A percentile compares a stretch with the other conserved stretches of the same genome.
These are phyloP conservation scores for Centropyge bicolor DNA, from an alignment of 2,797 vertebrate species.

Conservation along the genomic window DNA sequence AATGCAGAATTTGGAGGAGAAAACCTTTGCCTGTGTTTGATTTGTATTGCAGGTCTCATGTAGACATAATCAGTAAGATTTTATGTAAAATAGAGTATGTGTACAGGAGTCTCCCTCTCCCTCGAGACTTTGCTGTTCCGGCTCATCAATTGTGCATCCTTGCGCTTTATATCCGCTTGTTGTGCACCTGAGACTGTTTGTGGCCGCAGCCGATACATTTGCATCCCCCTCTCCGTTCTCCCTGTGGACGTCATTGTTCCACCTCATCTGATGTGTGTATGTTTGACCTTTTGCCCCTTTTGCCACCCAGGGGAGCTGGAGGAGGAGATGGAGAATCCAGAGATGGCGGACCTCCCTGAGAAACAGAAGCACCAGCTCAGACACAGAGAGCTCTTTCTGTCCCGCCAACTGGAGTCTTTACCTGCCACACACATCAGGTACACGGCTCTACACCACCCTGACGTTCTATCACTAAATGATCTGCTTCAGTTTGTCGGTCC, in stretches of 20 bases:
- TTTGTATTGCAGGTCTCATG: background rate
- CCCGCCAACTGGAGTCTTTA: constrained; percentile 95
- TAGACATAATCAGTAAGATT: constrained; percentile 12
- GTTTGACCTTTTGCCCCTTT: constrained; percentile 65
- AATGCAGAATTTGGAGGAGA: background rate
- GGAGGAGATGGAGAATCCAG: constrained; percentile 98
- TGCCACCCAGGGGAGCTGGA: constrained; percentile 92
- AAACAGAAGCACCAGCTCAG: constrained; percentile 97
- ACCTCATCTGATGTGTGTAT: constrained; percentile 54
- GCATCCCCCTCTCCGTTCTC: constrained; percentile 3
- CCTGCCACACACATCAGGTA: constrained; percentile 99
- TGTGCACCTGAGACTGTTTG: constrained; percentile 34
- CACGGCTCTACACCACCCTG: background rate
- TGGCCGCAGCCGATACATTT: constrained; percentile 23
- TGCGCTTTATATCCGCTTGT: constrained; percentile 37
- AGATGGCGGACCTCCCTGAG: constrained; percentile 94
- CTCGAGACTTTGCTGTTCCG: constrained; percentile 49
- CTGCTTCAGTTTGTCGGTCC: background rate
- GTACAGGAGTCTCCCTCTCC: constrained; percentile 19
- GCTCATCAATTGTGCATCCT: constrained; percentile 55
- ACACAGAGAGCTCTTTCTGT: constrained; percentile 96
- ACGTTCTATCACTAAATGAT: background rate
- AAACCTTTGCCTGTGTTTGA: background rate
- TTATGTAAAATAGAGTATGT: constrained; percentile 37
- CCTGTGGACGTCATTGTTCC: constrained; percentile 58